A percentile compares a stretch with the other conserved stretches of the same genome.
These are phyloP conservation scores for Chrysomallon squamiferum DNA, from an alignment of 1,140 invertebrate genomes.

Conservation along the genomic window DNA sequence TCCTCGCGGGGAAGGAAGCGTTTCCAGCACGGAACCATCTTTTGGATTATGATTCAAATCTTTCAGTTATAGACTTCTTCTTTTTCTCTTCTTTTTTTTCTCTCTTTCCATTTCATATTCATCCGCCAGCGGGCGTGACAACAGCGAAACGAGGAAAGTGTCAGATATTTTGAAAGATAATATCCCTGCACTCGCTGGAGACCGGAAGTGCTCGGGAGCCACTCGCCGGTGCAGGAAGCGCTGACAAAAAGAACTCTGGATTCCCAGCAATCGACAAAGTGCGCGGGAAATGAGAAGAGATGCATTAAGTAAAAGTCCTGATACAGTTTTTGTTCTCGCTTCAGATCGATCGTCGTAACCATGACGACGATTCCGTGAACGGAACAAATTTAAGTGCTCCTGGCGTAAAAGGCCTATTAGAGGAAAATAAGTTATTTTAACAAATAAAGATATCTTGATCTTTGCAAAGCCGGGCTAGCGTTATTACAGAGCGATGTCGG, in stretches of 20 bases:
- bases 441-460: conserved; percentile 39
- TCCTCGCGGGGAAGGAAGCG: too few species aligned
- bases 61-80: too few species aligned
- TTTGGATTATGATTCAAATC: too few species aligned
- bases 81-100: too few species aligned
- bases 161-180: conserved; percentile 36
- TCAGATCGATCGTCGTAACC: conserved; percentile 31
- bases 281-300: conserved; percentile 44
- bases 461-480: conserved; percentile 21
- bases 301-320: conserved; percentile 42
- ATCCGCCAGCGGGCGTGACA: too few species aligned
- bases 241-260: conserved; percentile 32
- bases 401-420: conserved; percentile 32
- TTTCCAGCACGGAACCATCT: too few species aligned
- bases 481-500: conserved; percentile 22
- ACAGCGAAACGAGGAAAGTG: conserved; percentile 15
- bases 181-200: conserved; percentile 29
- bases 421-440: conserved; percentile 45
- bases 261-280: conserved; percentile 36
- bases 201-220: conserved; percentile 33
- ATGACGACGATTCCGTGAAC: conserved; percentile 40
- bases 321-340: conserved; percentile 43
- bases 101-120: not conserved
- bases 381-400: conserved; percentile 41
- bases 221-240: conserved; percentile 37